These are phyloP conservation scores for Diachasmimorpha longicaudata DNA, from an alignment of 1,140 invertebrate species.

Conservation along the genomic window DNA sequence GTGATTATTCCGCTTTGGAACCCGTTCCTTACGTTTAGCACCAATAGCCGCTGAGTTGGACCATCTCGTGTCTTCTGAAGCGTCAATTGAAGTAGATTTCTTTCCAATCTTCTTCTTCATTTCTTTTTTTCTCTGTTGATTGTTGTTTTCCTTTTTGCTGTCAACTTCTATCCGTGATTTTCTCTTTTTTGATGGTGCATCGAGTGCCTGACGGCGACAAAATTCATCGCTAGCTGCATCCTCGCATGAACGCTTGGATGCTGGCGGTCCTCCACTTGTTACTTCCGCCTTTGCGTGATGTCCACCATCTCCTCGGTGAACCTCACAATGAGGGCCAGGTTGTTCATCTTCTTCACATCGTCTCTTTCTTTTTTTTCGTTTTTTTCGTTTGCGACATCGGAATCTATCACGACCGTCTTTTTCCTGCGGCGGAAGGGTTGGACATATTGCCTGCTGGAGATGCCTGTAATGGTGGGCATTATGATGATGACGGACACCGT, in stretches of 20 bases:
- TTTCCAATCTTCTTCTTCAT: conserved; percentile 5
- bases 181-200: conserved; percentile 47
- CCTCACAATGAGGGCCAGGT: conserved; percentile 43
- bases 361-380: conserved; percentile 48
- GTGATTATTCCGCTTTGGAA: conserved; percentile 22
- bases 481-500: conserved; percentile 51
- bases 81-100: not conserved
- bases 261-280: conserved; percentile 30
- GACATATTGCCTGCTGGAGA: conserved; percentile 43
- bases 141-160: not conserved
- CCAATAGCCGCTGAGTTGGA: not conserved
- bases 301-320: not conserved
- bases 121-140: conserved; percentile 28
- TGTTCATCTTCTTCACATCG: conserved; percentile 41
- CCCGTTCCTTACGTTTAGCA: conserved; percentile 18
- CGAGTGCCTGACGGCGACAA: conserved; percentile 42
- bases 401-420: conserved; percentile 48
- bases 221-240: conserved; percentile 46
- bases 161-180: conserved; percentile 50
- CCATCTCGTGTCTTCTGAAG: not conserved
- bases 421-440: conserved; percentile 40
- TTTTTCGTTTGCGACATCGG: conserved; percentile 50
- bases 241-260: conserved; percentile 51
- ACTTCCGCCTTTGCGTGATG: not conserved
- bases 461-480: conserved; percentile 38